Base-by-base conservation (phyloP, 2,888 invertebrate genomes). In the Anthophora plumipes region DNA sequence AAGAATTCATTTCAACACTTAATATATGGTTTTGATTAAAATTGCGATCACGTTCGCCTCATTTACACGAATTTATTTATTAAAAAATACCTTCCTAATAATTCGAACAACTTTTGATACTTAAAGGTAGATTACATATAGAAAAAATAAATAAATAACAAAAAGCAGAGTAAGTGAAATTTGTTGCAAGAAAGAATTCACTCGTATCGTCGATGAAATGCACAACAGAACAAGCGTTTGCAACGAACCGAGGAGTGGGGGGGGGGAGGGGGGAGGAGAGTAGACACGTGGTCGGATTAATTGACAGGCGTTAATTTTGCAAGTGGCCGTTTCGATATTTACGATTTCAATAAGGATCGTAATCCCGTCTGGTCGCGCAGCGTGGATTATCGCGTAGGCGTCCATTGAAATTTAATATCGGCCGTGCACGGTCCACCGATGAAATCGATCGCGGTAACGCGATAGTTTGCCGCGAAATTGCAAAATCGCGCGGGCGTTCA, bases 371-470 rank as follows among this genome's bases (percentile, higher is more conserved):
- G 78, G 61, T 73, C 57, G 75, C 61, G 43, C 25, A 64, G 41
- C 77, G 75, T 64, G 74, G 72, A 84, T 84, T 77, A 84, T 80
- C 80, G 66, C 61, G 69, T 86, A 72, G 77, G 74, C 72, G 77
- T 67, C 80, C 84, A 86, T 86, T 80, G 85, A 86, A 84, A 84
- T 84, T 85, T 84, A 80, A 86, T 86, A 86, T 85, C 75, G 86
- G 74, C 60, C 75, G 60, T 20, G 17, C 73, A 17, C 69, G 69
- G 55, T 37, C 20, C 61, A 50, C 52, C 74, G 75, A 81, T 85
- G 86, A 86, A 84, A 80, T 50, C 81, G 77, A 81, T 71, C 84
- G 67, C 61, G 77, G 86, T 76, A 84, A 86, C 73, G 75, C 75
- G 73, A 77, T 84, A 81, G 75, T 68, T 71, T 39, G 71, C 72